Conservation (phyloP, 2,888 invertebrate genomes). For the Itoplectis maculator region DNA sequence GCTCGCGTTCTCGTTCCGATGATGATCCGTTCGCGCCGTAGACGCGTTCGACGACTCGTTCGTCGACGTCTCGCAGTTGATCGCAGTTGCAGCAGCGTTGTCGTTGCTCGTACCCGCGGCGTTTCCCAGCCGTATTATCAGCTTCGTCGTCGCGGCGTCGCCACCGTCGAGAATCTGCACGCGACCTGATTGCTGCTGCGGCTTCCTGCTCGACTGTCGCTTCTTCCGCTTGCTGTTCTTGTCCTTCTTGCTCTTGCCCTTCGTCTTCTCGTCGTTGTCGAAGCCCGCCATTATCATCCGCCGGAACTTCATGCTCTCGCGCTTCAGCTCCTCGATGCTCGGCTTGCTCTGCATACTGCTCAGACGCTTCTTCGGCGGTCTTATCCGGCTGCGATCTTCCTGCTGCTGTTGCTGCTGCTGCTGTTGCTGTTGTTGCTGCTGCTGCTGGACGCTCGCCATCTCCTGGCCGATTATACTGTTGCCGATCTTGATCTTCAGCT, state of each 20-base stretch:
- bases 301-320: conserved; percentile 95
- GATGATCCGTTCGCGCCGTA: no score
- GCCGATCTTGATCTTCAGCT: conserved; percentile 92
- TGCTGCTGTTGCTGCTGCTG: no score
- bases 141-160: conserved; percentile 87
- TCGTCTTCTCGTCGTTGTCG: conserved; percentile 87
- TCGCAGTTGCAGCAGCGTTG: conserved; percentile 15
- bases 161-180: conserved; percentile 87
- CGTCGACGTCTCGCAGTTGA: conserved; percentile 48
- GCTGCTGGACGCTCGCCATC: conserved; percentile 84
- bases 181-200: conserved; percentile 85
- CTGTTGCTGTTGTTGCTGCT: no score
- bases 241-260: conserved; percentile 85
- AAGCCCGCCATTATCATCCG: conserved; percentile 94
- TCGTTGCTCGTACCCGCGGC: conserved; percentile 39
- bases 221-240: conserved; percentile 87
- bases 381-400: conserved; percentile 79
- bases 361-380: conserved; percentile 94
- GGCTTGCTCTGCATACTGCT: conserved; percentile 86
- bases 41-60: conserved; percentile 48
- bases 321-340: conserved; percentile 91
- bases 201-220: conserved; percentile 86
- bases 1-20: conserved; percentile 37
- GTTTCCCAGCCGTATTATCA: conserved; percentile 90
- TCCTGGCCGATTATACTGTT: conserved; percentile 86